Conservation (phyloP, 2,797 vertebrate species). For the Sebastes taczanowskii region DNA sequence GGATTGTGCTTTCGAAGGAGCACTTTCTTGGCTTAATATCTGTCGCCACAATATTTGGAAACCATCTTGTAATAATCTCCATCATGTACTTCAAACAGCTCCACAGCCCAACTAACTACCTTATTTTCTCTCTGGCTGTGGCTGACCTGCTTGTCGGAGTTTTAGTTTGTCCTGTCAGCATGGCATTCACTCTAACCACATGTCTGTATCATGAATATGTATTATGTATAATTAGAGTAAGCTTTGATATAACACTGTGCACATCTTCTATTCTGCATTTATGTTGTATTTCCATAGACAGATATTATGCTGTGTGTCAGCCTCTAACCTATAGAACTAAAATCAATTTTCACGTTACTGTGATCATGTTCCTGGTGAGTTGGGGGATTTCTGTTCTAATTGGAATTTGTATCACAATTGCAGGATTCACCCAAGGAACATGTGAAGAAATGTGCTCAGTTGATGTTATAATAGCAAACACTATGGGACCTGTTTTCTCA, state of each 20-base stretch:
- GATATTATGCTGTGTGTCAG: slow-evolving; percentile 84
- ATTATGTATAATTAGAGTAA: slow-evolving; percentile 77
- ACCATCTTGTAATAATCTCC: slow-evolving; percentile 43
- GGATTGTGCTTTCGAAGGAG: too few relatives aligned
- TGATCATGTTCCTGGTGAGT: slow-evolving; percentile 81
- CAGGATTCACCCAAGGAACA: slow-evolving; percentile 64
- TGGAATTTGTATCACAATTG: slow-evolving; percentile 83
- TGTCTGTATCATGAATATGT: slow-evolving; percentile 76
- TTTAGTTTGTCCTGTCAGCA: slow-evolving; percentile 43
- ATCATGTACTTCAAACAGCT: slow-evolving; percentile 55
- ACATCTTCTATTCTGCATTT: slow-evolving; percentile 82
- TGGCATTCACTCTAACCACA: slow-evolving; percentile 57
- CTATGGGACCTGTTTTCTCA: slow-evolving; percentile 33
- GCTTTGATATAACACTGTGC: slow-evolving; percentile 77
- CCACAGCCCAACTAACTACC: slow-evolving; percentile 49
- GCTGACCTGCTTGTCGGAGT: slow-evolving; percentile 41
- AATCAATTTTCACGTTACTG: slow-evolving; percentile 52
- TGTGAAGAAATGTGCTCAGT: too few relatives aligned
- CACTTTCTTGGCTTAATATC: slow-evolving; percentile 25
- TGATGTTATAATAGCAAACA: too few relatives aligned
- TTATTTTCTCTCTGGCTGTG: slow-evolving; percentile 47
- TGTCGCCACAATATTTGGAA: slow-evolving; percentile 34
- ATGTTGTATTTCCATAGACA: slow-evolving; percentile 78
- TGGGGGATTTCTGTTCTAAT: slow-evolving; percentile 85
- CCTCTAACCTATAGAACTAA: slow-evolving; percentile 84